Percentiles rank a stretch among this genome's conserved stretches.
phyloP scores from a whole-genome alignment of 2,113 vertebrate species.

The Hydropotes inermis region DNA sequence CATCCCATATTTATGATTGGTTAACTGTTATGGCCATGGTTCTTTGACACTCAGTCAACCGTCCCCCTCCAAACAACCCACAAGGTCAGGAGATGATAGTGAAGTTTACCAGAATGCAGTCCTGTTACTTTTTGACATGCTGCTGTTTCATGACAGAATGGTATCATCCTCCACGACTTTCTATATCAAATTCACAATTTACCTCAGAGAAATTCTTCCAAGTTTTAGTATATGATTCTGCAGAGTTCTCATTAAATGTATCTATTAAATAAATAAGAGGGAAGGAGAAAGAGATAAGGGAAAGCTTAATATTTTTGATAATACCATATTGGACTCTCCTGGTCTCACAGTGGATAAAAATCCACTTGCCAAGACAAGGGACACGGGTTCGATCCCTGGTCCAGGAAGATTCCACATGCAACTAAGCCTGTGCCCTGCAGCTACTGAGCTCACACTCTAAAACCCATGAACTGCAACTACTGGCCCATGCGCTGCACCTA shows the following conservation, averaged over 20 bases:
- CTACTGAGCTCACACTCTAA: background rate
- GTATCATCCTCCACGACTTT: background rate
- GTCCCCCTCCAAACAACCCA: fast-evolving
- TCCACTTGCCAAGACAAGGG: background rate
- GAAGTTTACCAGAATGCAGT: background rate
- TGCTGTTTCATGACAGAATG: background rate
- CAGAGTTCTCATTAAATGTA: background rate
- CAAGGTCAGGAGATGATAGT: fast-evolving
- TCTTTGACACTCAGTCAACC: too few species aligned
- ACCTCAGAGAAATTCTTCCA: background rate
- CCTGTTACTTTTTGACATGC: background rate
- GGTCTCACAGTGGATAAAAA: background rate
- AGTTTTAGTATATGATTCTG: background rate
- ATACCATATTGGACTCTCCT: background rate
- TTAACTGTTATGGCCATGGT: background rate
- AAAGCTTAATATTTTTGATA: background rate
- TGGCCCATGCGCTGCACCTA: too few species aligned
- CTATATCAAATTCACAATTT: background rate
- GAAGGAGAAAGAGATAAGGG: background rate
- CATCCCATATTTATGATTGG: fast-evolving
- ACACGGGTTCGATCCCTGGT: background rate
- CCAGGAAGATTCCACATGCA: background rate
- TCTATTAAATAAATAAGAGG: background rate
- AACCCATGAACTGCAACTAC: background rate
- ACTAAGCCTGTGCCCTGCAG: background rate